Evolutionary conservation across 2,113 vertebrate genomes (phyloP).

Genomic region (Heterochromis multidens): DNA sequence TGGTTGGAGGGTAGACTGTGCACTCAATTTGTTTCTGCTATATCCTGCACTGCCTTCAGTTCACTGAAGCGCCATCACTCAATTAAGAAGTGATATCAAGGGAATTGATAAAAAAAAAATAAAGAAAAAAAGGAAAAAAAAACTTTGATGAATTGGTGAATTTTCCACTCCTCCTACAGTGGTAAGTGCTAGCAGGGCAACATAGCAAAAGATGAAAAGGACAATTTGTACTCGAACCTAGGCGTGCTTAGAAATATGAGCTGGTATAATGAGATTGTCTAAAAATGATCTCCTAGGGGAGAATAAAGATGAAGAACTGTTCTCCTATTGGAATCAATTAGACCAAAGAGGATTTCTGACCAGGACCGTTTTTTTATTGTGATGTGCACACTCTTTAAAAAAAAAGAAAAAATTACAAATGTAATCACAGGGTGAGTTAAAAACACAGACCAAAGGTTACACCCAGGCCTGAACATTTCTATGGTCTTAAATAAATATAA

Average conservation of each 20-base stretch:
- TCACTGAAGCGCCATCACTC: constrained; percentile 11
- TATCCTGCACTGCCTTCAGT: constrained; percentile 9
- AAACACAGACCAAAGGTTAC: neutral
- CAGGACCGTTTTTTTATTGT: constrained; percentile 14
- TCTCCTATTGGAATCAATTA: constrained; percentile 48
- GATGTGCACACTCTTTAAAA: neutral
- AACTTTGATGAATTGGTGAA: constrained; percentile 43
- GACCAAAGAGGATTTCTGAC: constrained; percentile 20
- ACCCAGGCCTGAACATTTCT: neutral
- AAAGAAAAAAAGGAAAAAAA: constrained; percentile 1
- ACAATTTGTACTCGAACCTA: constrained; percentile 25
- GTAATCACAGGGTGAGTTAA: neutral
- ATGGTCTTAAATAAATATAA: neutral
- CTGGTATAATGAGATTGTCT: constrained; percentile 52
- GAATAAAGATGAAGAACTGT: constrained; percentile 47
- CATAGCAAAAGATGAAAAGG: constrained; percentile 29
- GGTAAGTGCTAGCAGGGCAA: neutral
- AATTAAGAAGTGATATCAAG: constrained; percentile 42
- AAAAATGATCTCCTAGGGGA: constrained; percentile 50
- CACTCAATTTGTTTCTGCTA: constrained; percentile 9
- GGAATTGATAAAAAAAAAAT: constrained; percentile 3
- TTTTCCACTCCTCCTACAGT: neutral
- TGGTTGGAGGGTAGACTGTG: neutral
- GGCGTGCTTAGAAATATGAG: constrained; percentile 40
- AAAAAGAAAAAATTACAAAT: neutral